Evolutionary conservation across 2,113 vertebrate species (phyloP), one percentile per base, ranked within the genome.

Genomic region (Amazona vittata): DNA sequence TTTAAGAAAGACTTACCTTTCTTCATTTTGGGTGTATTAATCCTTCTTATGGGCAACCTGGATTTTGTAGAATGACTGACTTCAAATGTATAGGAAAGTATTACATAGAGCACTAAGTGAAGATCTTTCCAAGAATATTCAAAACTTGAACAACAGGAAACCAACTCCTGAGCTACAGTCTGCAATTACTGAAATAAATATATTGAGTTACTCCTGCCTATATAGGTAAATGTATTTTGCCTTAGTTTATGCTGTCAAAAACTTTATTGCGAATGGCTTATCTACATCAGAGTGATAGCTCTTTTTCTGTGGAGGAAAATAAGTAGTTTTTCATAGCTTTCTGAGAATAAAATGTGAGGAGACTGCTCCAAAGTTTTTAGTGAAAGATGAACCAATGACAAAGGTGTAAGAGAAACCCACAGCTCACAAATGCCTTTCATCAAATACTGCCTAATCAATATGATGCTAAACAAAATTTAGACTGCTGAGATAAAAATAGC

Each of bases 401-500:
- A 89, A 94, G 79, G 79, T 22, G 75, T 89, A 89, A 87, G 19
- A 63, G 13, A 93, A 63, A 64, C 70, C 44, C 69, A 80, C 64
- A 91, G 17, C 26, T 86, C 76, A 37, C 47, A 94, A 85, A 15
- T 3, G 2, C n/a, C 57, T 85, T 94, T 94, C 60, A 74, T 93
- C 44, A 65, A 90, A 76, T 50, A 37, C 52, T 90, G 65, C 55
- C 22, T 44, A 62, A 92, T 96, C 84, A 37, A 96, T 96, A 96
- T 35, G 75, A 83, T 4, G 10, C 15, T 85, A 90, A 96, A 77
- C n/a, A 84, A 85, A 77, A 85, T 80, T 53, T 92, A 68, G 76
- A 70, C 39, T 26, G 3, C 31, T 84, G 22, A 44, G 44, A 24
- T 87, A 80, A 94, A 97, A 97, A 97, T 96, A 97, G 88, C 88